Conservation (phyloP, 2,113 vertebrate genomes). For the Carassius auratus region DNA sequence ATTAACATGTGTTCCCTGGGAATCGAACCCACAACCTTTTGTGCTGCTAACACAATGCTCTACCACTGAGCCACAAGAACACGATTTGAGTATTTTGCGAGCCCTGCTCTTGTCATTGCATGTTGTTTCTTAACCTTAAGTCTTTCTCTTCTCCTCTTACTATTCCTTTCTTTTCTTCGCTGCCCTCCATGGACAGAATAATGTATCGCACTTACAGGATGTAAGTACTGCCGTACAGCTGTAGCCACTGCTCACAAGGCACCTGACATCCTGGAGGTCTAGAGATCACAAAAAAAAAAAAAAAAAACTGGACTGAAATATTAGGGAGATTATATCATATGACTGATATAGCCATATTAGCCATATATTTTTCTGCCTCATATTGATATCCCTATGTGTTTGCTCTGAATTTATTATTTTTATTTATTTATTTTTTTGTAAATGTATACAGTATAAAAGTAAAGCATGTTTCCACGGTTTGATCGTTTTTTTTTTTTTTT, state of each 20-base stretch:
- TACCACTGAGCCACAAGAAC: too few species aligned
- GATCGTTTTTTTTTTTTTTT: too few species aligned
- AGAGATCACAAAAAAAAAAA: background rate
- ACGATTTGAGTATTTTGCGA: too few species aligned
- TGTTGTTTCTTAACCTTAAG: constrained; percentile 54
- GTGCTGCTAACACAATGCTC: too few species aligned
- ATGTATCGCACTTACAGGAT: constrained; percentile 99
- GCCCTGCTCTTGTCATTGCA: constrained; percentile 68
- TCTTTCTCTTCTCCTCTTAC: constrained; percentile 71
- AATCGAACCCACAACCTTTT: too few species aligned
- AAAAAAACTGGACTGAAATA: background rate
- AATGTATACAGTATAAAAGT: background rate
- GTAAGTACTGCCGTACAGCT: constrained; percentile 86
- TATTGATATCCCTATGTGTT: background rate
- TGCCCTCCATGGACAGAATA: constrained; percentile 96
- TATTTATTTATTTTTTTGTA: background rate
- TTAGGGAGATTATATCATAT: background rate
- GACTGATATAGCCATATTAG: background rate
- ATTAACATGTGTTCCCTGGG: too few species aligned
- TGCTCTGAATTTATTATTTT: background rate
- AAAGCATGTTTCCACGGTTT: background rate
- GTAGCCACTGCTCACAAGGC: constrained; percentile 43
- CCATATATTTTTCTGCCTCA: background rate
- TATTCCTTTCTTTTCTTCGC: constrained; percentile 86
- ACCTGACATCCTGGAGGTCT: constrained; percentile 35